Evolutionary conservation across 2,797 vertebrate genomes (phyloP).

Genomic region (Acipenser ruthenus): DNA sequence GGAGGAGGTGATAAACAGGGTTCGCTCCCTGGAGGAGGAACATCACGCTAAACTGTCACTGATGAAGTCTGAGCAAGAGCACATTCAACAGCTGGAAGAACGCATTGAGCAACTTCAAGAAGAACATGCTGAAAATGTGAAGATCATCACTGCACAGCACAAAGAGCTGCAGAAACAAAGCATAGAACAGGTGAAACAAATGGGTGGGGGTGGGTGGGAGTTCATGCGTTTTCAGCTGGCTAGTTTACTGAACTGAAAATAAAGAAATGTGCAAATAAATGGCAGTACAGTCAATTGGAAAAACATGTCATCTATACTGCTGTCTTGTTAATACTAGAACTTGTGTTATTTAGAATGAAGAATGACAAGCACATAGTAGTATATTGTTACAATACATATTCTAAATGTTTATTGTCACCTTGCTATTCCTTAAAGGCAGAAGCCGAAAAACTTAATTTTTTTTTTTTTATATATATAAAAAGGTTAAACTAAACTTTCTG

Average conservation of each 20-base stretch:
- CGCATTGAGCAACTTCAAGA: constrained; percentile 49
- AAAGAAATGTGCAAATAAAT: too few relatives aligned
- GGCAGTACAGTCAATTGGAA: too few relatives aligned
- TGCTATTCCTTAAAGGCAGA: too few relatives aligned
- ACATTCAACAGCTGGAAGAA: constrained; percentile 49
- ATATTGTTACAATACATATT: too few relatives aligned
- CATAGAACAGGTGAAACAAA: constrained; percentile 52
- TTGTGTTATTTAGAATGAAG: too few relatives aligned
- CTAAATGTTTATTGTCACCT: too few relatives aligned
- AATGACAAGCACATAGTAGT: too few relatives aligned
- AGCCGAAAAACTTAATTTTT: too few relatives aligned
- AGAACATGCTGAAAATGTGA: constrained; percentile 50
- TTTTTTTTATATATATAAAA: background rate
- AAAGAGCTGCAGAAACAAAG: constrained; percentile 42
- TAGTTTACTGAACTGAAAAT: too few relatives aligned
- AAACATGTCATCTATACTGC: too few relatives aligned
- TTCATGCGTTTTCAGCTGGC: too few relatives aligned
- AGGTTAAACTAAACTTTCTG: constrained; percentile 48
- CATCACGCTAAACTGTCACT: constrained; percentile 42
- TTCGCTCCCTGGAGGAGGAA: constrained; percentile 49
- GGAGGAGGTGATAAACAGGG: constrained; percentile 52
- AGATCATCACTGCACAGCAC: constrained; percentile 37
- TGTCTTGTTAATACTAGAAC: too few relatives aligned
- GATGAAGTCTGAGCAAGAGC: constrained; percentile 34
- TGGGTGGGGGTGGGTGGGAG: constrained; percentile 18